Evolutionary conservation across 1,140 invertebrate genomes (phyloP), one percentile per base, ranked within the genome.

Genomic region (Ephestia elutella): DNA sequence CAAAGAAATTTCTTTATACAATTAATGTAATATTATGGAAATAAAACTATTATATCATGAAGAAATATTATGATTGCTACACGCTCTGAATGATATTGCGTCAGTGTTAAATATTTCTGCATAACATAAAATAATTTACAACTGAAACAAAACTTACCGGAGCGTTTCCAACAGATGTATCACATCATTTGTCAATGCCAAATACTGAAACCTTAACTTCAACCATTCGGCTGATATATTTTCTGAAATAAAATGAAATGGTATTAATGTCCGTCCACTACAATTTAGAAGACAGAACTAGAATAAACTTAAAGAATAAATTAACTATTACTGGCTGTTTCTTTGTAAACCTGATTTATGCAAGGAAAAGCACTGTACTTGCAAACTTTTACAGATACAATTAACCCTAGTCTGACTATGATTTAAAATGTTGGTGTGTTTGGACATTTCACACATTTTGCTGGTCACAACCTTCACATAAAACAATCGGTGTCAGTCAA

Each of bases 171-270:
- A 87, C 59, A 96, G 88, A 38, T 90, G 85, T 64, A 92, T 85
- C 49, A 94, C 91, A 55, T 94, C 93, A 19, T 91, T 82, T 2
- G 91, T 78, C 57, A 95, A 74, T 56, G 91, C 90, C 78, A 96
- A 79, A 82, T 92, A 93, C 60, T 93, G 90, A 80, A 95, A 95
- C 67, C 95, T 92, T 59, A 95, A 85, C 66, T 92, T 90, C 62
- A 96, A 80, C 95, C 95, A 96, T 86, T 92, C 90, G 59, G 90
- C 80, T 71, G 95, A 95, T 66, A 95, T 89, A 71, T 92, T 91
- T 77, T 91, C 91, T 91, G 86, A 87, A 76, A 80, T 73, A 56
- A 60, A 70, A 49, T 62, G 32, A 50, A 20, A 50, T 17, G 18
- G n/a, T 11, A 49, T 49, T 49, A 17, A 4, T 49, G 9, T 17